These are phyloP conservation scores for Coendou prehensilis DNA, from an alignment of 2,797 vertebrate species.

Conservation along the genomic window DNA sequence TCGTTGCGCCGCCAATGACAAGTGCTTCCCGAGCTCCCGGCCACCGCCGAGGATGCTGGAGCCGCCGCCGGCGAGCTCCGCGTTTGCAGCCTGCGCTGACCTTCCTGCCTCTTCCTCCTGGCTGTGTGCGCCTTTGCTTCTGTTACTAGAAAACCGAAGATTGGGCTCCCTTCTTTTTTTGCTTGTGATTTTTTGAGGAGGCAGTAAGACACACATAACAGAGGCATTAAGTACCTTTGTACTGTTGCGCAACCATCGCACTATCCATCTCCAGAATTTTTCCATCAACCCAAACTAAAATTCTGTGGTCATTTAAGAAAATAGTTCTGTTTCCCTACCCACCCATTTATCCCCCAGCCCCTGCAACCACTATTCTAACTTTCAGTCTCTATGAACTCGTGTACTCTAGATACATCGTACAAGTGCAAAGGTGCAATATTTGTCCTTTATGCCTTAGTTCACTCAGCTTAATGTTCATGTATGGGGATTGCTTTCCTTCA, in stretches of 20 bases:
- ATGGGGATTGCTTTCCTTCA: neutral
- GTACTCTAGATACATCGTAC: neutral
- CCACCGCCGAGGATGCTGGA: neutral
- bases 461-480: neutral
- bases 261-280: neutral
- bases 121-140: neutral
- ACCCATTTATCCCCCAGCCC: neutral
- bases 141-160: neutral
- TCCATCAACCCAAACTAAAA: constrained; percentile 12
- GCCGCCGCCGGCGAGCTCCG: fast-evolving
- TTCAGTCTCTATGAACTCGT: neutral
- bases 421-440: neutral
- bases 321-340: neutral
- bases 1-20: neutral
- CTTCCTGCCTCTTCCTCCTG: neutral
- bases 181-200: neutral
- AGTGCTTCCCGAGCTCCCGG: neutral
- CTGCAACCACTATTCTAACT: neutral
- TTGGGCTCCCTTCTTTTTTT: neutral
- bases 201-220: neutral
- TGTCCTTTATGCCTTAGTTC: neutral
- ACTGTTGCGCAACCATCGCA: neutral
- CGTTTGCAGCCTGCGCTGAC: too few species aligned
- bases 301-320: neutral
- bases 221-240: neutral